These are phyloP conservation scores for Picathartes gymnocephalus DNA, from an alignment of 2,113 vertebrate species.

Conservation along the genomic window DNA sequence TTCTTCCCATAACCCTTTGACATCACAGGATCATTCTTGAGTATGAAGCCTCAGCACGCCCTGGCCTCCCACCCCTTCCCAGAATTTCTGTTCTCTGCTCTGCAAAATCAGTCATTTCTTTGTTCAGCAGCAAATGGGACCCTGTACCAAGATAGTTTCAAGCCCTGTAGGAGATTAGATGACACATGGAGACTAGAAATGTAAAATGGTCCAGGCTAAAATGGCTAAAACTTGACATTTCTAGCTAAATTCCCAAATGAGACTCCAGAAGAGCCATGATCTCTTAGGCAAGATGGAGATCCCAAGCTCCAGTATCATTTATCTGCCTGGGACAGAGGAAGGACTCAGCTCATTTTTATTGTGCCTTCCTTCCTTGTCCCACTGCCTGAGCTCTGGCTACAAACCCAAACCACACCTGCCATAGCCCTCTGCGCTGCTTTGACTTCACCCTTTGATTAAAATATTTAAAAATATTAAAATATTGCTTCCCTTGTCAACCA, in stretches of 20 bases:
- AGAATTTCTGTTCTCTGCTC: not conserved
- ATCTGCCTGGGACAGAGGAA: not conserved
- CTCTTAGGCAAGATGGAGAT: not conserved
- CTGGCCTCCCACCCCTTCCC: not conserved
- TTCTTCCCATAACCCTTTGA: not conserved
- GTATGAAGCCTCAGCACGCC: fast-evolving
- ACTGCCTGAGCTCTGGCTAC: not conserved
- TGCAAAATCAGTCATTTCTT: not conserved
- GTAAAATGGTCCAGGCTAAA: not conserved
- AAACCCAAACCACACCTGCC: not conserved
- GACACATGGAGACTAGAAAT: not conserved
- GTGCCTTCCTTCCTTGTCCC: not conserved
- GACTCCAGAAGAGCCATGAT: not conserved
- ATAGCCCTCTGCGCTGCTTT: not conserved
- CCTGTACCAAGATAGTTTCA: not conserved
- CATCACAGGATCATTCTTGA: not conserved
- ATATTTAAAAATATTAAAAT: not conserved
- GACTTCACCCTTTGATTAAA: not conserved
- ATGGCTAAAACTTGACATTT: not conserved
- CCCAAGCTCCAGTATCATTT: not conserved
- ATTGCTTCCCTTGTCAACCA: not conserved
- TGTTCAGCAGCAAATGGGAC: not conserved
- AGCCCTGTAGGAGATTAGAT: not conserved
- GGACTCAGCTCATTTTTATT: not conserved
- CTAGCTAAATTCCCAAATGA: not conserved